Percentiles rank a stretch among this genome's conserved stretches.
phyloP scores from a whole-genome alignment of 2,888 invertebrate species.

The Leuctra nigra region DNA sequence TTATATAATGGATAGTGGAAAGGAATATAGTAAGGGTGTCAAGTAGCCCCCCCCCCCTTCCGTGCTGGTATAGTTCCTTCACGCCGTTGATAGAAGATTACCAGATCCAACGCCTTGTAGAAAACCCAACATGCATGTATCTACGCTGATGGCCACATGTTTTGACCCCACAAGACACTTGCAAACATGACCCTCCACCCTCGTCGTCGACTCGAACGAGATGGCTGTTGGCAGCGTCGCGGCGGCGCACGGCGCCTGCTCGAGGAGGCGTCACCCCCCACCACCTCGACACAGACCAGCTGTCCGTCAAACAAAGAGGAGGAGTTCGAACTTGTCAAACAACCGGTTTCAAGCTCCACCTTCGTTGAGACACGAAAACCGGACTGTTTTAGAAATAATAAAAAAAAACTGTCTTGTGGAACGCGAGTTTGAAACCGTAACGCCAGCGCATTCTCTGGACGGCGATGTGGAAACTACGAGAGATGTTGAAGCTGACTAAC shows the following conservation, averaged over 20 bases:
- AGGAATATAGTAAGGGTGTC: too few species aligned
- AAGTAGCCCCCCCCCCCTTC: too few species aligned
- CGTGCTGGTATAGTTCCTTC: too few species aligned
- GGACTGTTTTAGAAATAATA: not conserved
- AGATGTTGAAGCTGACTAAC: too few species aligned
- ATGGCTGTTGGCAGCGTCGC: slow-evolving; percentile 14
- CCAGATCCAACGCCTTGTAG: too few species aligned
- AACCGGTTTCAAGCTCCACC: slow-evolving; percentile 21
- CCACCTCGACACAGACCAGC: too few species aligned
- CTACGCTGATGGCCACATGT: not conserved
- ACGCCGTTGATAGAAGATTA: too few species aligned
- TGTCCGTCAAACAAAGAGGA: slow-evolving; percentile 16
- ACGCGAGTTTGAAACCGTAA: not conserved
- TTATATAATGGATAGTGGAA: too few species aligned
- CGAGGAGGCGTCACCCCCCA: not conserved
- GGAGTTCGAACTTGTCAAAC: slow-evolving; percentile 2
- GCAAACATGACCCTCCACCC: not conserved
- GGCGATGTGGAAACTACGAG: too few species aligned
- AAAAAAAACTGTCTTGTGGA: not conserved
- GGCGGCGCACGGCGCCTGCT: slow-evolving; percentile 11
- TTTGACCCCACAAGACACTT: not conserved
- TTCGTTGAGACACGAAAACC: not conserved
- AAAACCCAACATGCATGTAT: slow-evolving; percentile 1
- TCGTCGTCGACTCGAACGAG: not conserved
- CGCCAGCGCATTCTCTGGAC: slow-evolving; percentile 9